These are phyloP conservation scores for Diorhabda sublineata DNA, from an alignment of 1,140 invertebrate genomes.

Conservation along the genomic window DNA sequence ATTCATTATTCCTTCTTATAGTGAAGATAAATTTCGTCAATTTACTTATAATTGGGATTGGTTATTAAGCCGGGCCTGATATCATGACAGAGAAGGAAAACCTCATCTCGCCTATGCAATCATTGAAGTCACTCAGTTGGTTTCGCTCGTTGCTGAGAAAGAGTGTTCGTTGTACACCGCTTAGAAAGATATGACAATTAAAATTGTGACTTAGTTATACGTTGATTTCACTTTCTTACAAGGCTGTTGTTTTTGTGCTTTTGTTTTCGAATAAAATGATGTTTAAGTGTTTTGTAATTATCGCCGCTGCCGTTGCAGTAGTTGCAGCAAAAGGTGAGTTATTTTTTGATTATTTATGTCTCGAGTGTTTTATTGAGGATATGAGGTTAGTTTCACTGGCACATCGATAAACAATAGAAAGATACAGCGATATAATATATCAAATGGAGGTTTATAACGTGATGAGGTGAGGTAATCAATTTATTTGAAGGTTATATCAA, in stretches of 20 bases:
- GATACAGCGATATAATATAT: too few species aligned
- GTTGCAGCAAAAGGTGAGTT: slow-evolving; percentile 11
- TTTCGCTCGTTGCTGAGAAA: slow-evolving; percentile 2
- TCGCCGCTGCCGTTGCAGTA: not conserved
- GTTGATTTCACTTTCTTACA: slow-evolving; percentile 8
- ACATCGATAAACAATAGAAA: too few species aligned
- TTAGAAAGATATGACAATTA: slow-evolving; percentile 6
- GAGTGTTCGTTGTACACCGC: slow-evolving; percentile 6
- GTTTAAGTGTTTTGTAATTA: slow-evolving; percentile 7
- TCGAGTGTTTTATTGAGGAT: not conserved
- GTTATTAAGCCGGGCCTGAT: not conserved
- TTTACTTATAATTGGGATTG: too few species aligned
- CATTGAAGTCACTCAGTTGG: slow-evolving; percentile 10
- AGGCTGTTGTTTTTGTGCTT: not conserved
- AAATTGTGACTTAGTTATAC: slow-evolving; percentile 13
- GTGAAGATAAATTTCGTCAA: too few species aligned
- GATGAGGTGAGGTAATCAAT: too few species aligned
- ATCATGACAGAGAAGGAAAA: slow-evolving; percentile 10
- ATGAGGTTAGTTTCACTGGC: too few species aligned
- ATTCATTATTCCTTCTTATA: too few species aligned
- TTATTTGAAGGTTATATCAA: too few species aligned
- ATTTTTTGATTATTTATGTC: not conserved
- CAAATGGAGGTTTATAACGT: too few species aligned
- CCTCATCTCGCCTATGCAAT: slow-evolving; percentile 13
- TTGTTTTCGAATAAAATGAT: not conserved